Evolutionary conservation across 2,113 vertebrate species (phyloP), one percentile per base, ranked within the genome.

Genomic region (Eonycteris spelaea): DNA sequence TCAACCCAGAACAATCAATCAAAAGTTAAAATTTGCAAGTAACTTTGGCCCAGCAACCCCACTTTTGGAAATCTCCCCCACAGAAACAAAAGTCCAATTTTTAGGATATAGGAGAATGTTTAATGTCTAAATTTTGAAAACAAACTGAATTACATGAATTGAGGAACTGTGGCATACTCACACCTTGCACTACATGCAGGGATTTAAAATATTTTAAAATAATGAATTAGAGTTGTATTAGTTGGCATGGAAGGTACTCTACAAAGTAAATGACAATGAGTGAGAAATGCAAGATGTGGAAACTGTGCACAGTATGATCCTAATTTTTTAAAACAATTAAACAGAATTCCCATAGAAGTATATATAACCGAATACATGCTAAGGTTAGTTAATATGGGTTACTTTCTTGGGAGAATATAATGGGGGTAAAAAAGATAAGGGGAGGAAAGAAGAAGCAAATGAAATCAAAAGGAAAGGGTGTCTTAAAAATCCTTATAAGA

Each of bases 191-290:
- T 40, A 86, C 11, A 51, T 40, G 7, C 24, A 73, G 9, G 12
- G 28, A 78, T 73, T 73, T 21, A 88, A 96, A 77, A 43, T 79
- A 57, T 86, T 73, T 80, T 94, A 80, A 65, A 93, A 78, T 88
- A 84, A 78, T 48, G 12, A 71, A 65, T 65, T 92, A 51, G 11
- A 82, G 43, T 75, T 94, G 19, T 19, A 68, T 12, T 68, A 75
- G 22, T 53, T 87, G 57, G 7, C 30, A 65, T 53, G 33, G 55
- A 84, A 3, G 18, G 15, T 35, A 22, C 30, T 83, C 55, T 89
- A 51, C 5, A 92, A 70, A 5, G 35, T 80, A n/a, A 94, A 78
- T 88, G 43, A 30, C 30, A 80, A 71, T 87, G 40, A 93, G 35
- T 75, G 24, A 83, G 48, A 95, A 94, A 90, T 65, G 19, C 1